These are phyloP conservation scores for Cantharis rustica DNA, from an alignment of 2,888 invertebrate genomes.

Conservation along the genomic window DNA sequence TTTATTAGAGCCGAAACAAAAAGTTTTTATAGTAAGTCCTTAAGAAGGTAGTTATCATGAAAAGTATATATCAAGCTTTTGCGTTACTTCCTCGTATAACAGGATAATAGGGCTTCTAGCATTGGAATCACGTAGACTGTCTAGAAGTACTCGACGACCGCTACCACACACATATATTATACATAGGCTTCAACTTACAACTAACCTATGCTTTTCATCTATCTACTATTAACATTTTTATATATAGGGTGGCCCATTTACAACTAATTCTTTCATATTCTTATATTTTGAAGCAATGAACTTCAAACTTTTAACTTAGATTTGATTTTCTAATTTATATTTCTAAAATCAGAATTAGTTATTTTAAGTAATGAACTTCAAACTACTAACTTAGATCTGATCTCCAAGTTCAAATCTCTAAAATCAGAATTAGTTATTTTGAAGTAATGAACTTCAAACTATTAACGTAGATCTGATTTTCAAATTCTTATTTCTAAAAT, in stretches of 20 bases:
- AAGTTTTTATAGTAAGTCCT: not conserved
- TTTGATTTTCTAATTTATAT: too few species aligned
- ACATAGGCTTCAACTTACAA: constrained; percentile 25
- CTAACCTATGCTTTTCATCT: constrained; percentile 28
- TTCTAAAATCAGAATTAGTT: too few species aligned
- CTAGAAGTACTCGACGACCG: constrained; percentile 26
- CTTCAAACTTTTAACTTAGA: too few species aligned
- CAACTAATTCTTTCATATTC: not conserved
- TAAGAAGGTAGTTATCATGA: not conserved
- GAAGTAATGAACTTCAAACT: too few species aligned
- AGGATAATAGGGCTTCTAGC: constrained; percentile 29
- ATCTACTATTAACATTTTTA: not conserved
- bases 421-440: too few species aligned
- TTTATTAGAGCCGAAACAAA: not conserved
- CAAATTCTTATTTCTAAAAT: too few species aligned
- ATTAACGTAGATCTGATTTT: too few species aligned
- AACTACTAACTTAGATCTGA: too few species aligned
- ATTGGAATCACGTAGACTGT: constrained; percentile 31
- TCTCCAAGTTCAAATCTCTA: too few species aligned
- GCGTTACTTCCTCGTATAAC: not conserved
- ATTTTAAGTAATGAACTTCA: too few species aligned
- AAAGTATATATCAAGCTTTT: not conserved
- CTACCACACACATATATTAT: constrained; percentile 24
- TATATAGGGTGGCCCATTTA: not conserved
- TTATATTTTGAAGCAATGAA: too few species aligned